Evolutionary conservation across 2,113 vertebrate genomes (phyloP), one percentile per base, ranked within the genome.

Genomic region (Steatornis caripensis): DNA sequence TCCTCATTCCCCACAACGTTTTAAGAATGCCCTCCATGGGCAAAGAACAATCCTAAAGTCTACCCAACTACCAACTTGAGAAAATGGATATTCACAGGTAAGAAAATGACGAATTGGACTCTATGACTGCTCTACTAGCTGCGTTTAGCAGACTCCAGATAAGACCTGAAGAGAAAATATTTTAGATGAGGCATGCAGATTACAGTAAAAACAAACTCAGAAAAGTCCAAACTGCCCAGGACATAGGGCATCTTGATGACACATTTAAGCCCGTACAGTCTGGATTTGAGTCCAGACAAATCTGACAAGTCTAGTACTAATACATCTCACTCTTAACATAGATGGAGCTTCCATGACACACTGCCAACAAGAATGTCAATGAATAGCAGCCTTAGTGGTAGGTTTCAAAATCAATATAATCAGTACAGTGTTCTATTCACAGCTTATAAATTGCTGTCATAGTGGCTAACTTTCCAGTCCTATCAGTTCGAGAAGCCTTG

Each of bases 391-490:
- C 84, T 53, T 72, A 87, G 84, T 85, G 93, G 84, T 17, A n/a
- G 85, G 39, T 65, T 65, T 64, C 86, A 78, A 85, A 64, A 94
- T 89, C 92, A 45, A 90, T 93, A 41, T 30, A 20, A 78, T 60
- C 92, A 92, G 93, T 62, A 10, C 46, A 26, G 79, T 5, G 61
- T 10, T 93, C 93, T 41, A 66, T 21, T 95, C 97, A 79, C 92
- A 93, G 83, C 80, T 84, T 37, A 84, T 34, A 60, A 96, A 94
- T 82, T 68, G 90, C 90, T 96, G 93, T 64, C 90, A 86, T 88
- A n/a, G 84, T 27, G 24, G 58, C 55, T 41, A 92, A 74, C 89
- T 48, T 87, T 49, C 64, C 62, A 36, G 54, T 11, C 32, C 84
- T 80, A 92, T 58, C 15, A 10, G 54, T 9, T 81, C 64, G 90